Base-by-base conservation (phyloP, 2,113 vertebrate species). In the Oryzias curvinotus region DNA sequence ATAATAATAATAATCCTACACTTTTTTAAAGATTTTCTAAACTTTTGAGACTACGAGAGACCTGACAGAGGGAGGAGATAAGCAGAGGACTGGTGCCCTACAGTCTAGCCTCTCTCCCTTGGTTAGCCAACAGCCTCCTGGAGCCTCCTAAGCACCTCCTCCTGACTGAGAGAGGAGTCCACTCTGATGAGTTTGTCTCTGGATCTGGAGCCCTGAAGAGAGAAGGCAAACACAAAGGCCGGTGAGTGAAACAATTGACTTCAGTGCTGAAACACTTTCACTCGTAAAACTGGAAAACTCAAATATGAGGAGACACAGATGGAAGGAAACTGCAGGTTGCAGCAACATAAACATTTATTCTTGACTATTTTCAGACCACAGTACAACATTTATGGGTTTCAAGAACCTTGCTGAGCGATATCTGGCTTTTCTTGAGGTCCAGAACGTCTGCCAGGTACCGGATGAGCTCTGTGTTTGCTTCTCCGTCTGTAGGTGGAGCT, bases 101-200 rank as follows among this genome's bases (percentile, higher is more conserved):
- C 21, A 14, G 90, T 16, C 14, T 14, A 28, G 13, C 10, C 43
- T 91, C 83, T 94, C 92, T 88, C 67, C 83, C 62, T 25, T 43
- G 0, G 13, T 89, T 79, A 88, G 16, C 63, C 65, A 43, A 82
- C 57, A 28, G 92, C 93, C 89, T 96, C 86, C 80, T 87, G 91
- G 70, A 98, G 88, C 73, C 91, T 95, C 76, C 91, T 89, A 75
- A 98, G 81, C 73, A 96, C 85, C 41, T 95, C 93, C 54, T 95
- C 95, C 19, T 92, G 90, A 53, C 90, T 93, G 14, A 92, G 65
- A 0, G 90, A 75, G 6, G 85, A 89, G 70, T 92, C 90, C 78
- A 98, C 89, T 81, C 92, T 93, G 75, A 98, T 88, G 26, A 95
- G 71, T 80, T 98, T 98, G 68, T 97, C 95, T 81, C 94, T 93